Conservation (phyloP, 2,113 vertebrate genomes). For the Dasyornis broadbenti region DNA sequence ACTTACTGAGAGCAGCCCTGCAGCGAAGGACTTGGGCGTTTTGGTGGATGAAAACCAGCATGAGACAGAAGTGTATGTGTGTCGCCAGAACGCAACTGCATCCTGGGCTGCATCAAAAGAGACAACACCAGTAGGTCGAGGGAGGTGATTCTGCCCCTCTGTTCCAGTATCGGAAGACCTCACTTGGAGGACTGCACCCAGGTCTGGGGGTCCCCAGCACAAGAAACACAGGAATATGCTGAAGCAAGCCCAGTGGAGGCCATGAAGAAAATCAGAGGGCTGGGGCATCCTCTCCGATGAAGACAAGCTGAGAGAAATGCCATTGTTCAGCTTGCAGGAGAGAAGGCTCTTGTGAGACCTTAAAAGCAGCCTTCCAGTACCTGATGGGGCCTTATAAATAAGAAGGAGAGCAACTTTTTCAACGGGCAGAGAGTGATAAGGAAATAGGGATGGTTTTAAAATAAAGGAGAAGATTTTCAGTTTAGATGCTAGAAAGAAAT, state of each 20-base stretch:
- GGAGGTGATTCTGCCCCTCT: background rate
- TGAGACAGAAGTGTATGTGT: background rate
- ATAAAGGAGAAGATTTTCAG: background rate
- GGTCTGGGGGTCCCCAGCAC: background rate
- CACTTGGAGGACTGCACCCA: background rate
- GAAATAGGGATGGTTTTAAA: background rate
- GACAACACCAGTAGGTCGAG: fast-evolving
- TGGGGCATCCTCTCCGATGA: background rate
- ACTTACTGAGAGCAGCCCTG: background rate
- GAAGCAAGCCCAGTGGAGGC: background rate
- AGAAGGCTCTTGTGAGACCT: background rate
- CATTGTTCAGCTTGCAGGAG: background rate
- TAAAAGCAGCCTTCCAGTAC: background rate
- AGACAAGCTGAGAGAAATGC: background rate
- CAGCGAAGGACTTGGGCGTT: background rate
- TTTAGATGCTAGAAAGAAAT: background rate
- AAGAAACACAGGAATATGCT: background rate
- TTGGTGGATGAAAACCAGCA: background rate
- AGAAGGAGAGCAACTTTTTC: background rate
- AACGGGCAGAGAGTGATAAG: background rate
- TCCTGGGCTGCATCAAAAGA: background rate
- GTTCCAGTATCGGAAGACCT: background rate
- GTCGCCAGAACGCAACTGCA: background rate
- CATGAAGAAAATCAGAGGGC: background rate
- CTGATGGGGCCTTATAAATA: background rate